Percentiles rank a stretch among this genome's conserved stretches.
Conservation (phyloP, 2,113 vertebrate species). For the Motacilla alba region DNA sequence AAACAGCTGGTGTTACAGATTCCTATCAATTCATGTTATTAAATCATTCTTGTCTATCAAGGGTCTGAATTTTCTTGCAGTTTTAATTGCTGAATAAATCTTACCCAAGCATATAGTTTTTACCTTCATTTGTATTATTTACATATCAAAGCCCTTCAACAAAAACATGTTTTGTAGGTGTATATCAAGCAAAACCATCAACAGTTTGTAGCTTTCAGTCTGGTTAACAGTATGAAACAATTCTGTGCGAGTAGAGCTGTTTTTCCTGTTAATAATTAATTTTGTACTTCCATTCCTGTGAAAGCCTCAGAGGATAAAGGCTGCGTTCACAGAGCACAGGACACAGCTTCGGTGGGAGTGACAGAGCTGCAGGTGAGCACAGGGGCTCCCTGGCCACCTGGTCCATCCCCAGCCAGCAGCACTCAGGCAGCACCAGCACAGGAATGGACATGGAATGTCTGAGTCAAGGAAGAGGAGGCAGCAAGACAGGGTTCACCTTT, state of each 20-base stretch:
- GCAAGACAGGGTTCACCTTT: background rate
- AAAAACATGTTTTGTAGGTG: background rate
- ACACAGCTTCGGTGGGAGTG: background rate
- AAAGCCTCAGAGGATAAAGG: background rate
- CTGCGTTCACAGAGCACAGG: background rate
- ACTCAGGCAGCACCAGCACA: background rate
- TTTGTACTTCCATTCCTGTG: background rate
- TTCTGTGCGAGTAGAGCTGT: background rate
- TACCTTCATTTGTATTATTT: background rate
- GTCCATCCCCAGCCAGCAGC: background rate
- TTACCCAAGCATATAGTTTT: background rate
- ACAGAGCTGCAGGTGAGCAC: background rate
- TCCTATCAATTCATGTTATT: background rate
- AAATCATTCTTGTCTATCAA: background rate
- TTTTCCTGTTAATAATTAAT: background rate
- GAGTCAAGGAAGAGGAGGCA: background rate
- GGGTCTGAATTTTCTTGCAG: background rate
- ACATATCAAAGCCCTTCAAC: background rate
- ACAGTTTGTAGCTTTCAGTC: background rate
- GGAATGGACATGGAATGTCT: background rate
- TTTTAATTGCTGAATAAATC: background rate
- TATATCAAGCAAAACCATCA: background rate
- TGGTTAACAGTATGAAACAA: background rate
- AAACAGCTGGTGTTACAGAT: background rate
- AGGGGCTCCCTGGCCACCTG: accelerated